Evolutionary conservation across 2,113 vertebrate species (phyloP).

Genomic region (Serinus canaria): DNA sequence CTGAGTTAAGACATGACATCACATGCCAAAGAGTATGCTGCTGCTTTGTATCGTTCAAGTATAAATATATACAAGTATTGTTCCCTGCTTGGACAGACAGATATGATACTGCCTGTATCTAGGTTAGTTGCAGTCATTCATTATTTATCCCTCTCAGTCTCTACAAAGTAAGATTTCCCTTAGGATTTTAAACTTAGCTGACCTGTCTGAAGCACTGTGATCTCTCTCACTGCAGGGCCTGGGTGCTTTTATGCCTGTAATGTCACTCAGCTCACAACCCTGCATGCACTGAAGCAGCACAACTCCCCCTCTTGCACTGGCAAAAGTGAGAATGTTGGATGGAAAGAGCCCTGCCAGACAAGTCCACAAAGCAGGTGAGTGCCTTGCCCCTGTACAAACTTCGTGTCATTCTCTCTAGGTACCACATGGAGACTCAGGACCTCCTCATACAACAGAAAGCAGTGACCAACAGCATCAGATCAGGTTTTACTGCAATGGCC

Average conservation of each 20-base stretch:
- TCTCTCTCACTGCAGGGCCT: neutral
- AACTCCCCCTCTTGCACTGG: neutral
- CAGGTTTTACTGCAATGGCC: neutral
- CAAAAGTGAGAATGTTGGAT: accelerated
- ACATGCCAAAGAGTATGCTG: neutral
- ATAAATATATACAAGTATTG: too few relatives aligned
- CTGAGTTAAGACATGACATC: neutral
- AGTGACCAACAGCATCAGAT: accelerated
- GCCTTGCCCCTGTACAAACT: neutral
- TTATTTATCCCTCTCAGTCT: neutral
- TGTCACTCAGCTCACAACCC: neutral
- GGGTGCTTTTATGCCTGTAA: neutral
- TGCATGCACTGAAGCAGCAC: accelerated
- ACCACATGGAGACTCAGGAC: neutral
- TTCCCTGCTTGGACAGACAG: neutral
- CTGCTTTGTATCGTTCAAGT: neutral
- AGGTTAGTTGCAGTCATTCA: neutral
- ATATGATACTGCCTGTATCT: neutral
- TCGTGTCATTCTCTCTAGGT: neutral
- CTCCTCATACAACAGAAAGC: neutral
- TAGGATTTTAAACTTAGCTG: neutral
- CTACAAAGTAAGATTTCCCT: neutral
- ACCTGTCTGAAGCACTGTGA: neutral
- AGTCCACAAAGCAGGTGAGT: accelerated
- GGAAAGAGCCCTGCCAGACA: neutral